Evolutionary conservation across 2,797 vertebrate species (phyloP), one percentile per base, ranked within the genome.

Genomic region (Balearica regulorum): DNA sequence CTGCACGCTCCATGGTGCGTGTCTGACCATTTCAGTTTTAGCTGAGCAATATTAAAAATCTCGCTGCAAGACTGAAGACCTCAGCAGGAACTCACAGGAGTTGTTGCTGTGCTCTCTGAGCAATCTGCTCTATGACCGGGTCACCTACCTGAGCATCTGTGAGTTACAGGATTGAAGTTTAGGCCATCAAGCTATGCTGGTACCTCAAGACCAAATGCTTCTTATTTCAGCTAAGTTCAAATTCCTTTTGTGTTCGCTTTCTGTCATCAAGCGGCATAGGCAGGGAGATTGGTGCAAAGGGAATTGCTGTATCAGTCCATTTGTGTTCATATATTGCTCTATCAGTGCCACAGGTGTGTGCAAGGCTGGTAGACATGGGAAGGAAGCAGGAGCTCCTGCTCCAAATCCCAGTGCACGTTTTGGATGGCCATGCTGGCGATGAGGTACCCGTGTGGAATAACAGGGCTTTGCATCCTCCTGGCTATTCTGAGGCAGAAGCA

Each of bases 1-100:
- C 49, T 37, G 51, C 11, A 1, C 5, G 21, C 10, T 70, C 20
- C 26, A 9, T 61, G 66, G 58, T 44, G 13, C 0, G 0, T 28
- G 35, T 62, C 55, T 75, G 21, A 61, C 13, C 3, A 0, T 37
- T 80, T 41, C 22, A 5, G 8, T 26, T 82, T 70, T 49, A 66
- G 25, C 75, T 75, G 49, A 89, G 49, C 57, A 44, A 39, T 77
- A 53, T 44, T 77, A 73, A 84, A 73, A 80, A 77, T 55, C 68
- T 89, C 53, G 18, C 64, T 64, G 51, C 11, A 10, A 66, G 77
- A 62, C 58, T 35, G 37, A 51, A 60, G 61, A 58, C 15, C 28
- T 65, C 33, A 31, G 49, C 35, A 66, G 75, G 58, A 76, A 8
- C 73, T 73, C 11, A 0, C 13, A 57, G 51, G 28, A 33, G 1